Conservation (phyloP, 2,888 invertebrate genomes). For the Mechanitis messenoides region DNA sequence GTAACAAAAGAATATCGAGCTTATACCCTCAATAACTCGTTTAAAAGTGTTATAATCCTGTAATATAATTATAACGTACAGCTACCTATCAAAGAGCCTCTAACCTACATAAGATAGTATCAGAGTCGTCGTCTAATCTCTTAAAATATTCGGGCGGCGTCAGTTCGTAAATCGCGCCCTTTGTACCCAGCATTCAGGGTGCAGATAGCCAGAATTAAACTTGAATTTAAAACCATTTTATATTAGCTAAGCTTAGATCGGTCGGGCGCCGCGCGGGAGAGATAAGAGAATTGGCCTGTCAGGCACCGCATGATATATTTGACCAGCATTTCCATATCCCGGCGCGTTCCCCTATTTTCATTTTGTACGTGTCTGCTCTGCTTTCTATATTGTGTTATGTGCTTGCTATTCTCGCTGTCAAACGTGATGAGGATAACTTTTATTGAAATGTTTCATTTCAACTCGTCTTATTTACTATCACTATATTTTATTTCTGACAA, state of each 20-base stretch:
- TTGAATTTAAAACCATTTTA: slow-evolving; percentile 78
- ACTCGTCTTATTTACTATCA: neutral
- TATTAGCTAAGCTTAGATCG: slow-evolving; percentile 78
- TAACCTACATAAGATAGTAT: slow-evolving; percentile 6
- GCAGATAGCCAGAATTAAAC: slow-evolving; percentile 75
- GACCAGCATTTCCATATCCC: slow-evolving; percentile 89
- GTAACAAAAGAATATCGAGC: no score
- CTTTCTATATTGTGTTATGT: slow-evolving; percentile 49
- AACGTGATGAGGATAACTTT: slow-evolving; percentile 35
- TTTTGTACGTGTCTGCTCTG: slow-evolving; percentile 73
- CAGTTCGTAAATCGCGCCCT: slow-evolving; percentile 73
- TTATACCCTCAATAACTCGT: neutral
- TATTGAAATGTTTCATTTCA: slow-evolving; percentile 19
- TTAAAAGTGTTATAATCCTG: neutral
- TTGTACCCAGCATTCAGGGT: slow-evolving; percentile 54
- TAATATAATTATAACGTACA: neutral
- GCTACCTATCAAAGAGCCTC: neutral
- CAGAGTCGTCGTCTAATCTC: slow-evolving; percentile 19
- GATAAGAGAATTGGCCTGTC: slow-evolving; percentile 94
- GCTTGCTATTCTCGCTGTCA: slow-evolving; percentile 44
- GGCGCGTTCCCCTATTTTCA: slow-evolving; percentile 66
- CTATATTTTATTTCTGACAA: slow-evolving; percentile 26
- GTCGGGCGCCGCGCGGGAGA: slow-evolving; percentile 76
- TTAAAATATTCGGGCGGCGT: slow-evolving; percentile 61
- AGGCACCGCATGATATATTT: slow-evolving; percentile 92